phyloP scores from a whole-genome alignment of 2,797 vertebrate genomes.

The Crocidura indochinensis region DNA sequence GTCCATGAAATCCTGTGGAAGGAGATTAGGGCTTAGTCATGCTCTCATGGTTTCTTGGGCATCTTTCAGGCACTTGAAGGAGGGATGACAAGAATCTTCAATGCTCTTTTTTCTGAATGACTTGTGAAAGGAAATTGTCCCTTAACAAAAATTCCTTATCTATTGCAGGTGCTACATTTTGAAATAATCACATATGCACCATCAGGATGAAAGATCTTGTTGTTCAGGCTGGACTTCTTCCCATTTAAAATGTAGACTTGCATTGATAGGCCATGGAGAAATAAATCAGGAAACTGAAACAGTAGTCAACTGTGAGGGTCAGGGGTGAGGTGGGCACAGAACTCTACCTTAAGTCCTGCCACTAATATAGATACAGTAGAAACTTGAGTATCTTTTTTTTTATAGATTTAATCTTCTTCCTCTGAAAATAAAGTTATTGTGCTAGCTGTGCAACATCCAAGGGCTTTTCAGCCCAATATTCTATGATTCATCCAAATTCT shows the following conservation, averaged over 20 bases:
- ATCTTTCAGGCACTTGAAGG: neutral
- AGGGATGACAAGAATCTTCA: neutral
- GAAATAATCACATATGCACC: neutral
- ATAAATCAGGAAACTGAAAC: neutral
- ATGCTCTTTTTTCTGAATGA: neutral
- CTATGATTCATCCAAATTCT: constrained; percentile 15
- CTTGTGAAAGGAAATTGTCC: neutral
- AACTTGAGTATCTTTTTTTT: neutral
- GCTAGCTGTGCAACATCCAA: neutral
- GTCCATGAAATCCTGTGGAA: neutral
- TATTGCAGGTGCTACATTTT: constrained; percentile 10
- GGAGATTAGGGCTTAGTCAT: neutral
- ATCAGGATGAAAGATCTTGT: neutral
- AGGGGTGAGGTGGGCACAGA: neutral
- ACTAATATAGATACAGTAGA: neutral
- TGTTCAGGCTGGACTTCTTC: constrained; percentile 21
- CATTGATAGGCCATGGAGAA: neutral
- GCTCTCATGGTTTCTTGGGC: neutral
- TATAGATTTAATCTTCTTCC: neutral
- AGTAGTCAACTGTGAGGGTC: neutral
- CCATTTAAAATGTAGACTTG: neutral
- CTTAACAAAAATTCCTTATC: constrained; percentile 35
- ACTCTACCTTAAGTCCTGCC: neutral
- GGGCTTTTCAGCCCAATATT: constrained; percentile 12
- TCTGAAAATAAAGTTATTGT: neutral